Evolutionary conservation across 2,113 vertebrate genomes (phyloP).

Genomic region (Gracilinanus agilis): DNA sequence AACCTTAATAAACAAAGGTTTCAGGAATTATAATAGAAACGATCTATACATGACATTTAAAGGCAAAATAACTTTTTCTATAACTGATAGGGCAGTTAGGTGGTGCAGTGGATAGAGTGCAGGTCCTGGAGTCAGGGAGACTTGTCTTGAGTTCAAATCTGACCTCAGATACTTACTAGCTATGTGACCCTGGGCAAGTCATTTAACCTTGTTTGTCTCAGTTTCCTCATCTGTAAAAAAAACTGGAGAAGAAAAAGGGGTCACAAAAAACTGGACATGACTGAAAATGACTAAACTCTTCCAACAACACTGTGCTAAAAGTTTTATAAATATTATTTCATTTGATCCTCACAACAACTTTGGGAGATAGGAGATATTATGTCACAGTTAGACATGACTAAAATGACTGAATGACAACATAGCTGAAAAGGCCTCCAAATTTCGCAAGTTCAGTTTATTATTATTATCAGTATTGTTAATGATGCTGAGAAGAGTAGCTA

Average conservation of each 20-base stretch:
- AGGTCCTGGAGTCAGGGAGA: neutral
- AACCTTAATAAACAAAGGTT: constrained; percentile 2
- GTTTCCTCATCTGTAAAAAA: too few species aligned
- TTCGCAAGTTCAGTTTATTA: neutral
- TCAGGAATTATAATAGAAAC: neutral
- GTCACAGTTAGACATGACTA: neutral
- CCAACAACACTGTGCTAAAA: too few species aligned
- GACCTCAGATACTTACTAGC: neutral
- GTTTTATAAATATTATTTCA: too few species aligned
- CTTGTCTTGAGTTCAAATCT: neutral
- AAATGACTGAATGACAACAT: neutral
- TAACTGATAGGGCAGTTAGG: neutral
- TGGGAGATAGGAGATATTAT: too few species aligned
- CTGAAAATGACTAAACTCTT: too few species aligned
- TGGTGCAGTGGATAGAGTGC: neutral
- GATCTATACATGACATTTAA: constrained; percentile 14
- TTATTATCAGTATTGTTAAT: neutral
- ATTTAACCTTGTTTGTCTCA: too few species aligned
- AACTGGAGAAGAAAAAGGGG: too few species aligned
- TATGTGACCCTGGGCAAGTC: too few species aligned
- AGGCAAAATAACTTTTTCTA: neutral
- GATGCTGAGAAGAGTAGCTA: neutral
- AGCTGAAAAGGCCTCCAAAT: neutral
- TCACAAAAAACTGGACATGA: too few species aligned
- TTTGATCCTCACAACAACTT: too few species aligned